Base-by-base conservation (phyloP, 1,140 invertebrate genomes). In the Saxidomus purpurata region DNA sequence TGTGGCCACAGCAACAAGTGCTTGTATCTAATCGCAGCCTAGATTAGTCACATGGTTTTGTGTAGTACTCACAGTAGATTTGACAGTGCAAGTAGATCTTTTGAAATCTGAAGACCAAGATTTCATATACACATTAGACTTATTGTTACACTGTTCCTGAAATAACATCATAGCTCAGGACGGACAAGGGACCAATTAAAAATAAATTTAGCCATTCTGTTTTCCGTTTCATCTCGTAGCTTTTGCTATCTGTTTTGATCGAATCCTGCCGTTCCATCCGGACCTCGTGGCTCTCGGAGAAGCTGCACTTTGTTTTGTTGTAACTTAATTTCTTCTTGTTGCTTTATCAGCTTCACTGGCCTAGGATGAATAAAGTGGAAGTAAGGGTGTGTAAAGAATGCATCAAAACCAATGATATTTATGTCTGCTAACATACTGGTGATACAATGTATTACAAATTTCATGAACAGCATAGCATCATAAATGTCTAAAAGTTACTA, bases 171-270 rank as follows among this genome's bases (percentile, higher is more conserved):
- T 71, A 15, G 34, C 28, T 71, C 67, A 71, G 67, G 67, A 38
- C 34, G 67, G 67, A 71, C 25, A 28, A 19, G 31, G 67, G 67
- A 71, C 34, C 31, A 71, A 71, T 71, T 38, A 71, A 38, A 25
- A 71, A 71, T 71, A 19, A 36, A 71, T 2, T 71, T 71, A 71
- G 67, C 67, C 67, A 71, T 71, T 71, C 38, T 38, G 31, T 38
- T 22, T 38, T 17, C 25, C 34, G 19, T 71, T 9, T 38, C 31
- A 38, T n/a, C 17, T 11, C 19, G 1, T 17, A 55, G 28, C 28
- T 25, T 52, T 19, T 82, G 87, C 49, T 89, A 89, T 89, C 87
- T 89, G 38, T 82, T 40, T 59, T 89, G 79, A 34, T 63, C 67
- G 38, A 89, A 89, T 49, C 87, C 87, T 34, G 25, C 34, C 17